Conservation (phyloP, 2,113 vertebrate genomes). For the Rhinolophus sinicus region DNA sequence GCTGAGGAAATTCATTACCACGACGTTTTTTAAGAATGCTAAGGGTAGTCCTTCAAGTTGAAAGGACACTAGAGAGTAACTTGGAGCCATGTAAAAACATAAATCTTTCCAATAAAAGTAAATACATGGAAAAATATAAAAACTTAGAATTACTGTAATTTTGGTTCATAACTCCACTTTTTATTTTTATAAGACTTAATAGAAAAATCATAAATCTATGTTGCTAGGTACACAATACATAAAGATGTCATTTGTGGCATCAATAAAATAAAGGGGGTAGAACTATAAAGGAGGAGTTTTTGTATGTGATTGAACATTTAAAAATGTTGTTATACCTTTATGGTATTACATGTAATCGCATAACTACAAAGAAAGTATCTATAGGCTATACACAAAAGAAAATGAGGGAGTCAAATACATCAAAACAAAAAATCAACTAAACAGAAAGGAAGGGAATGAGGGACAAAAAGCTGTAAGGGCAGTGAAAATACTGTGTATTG, state of each 20-base stretch:
- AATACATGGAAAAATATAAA: constrained; percentile 24
- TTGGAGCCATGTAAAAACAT: not conserved
- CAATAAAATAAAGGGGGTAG: not conserved
- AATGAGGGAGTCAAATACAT: not conserved
- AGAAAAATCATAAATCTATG: constrained; percentile 40
- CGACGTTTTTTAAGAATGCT: not conserved
- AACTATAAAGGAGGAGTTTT: not conserved
- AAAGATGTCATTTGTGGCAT: not conserved
- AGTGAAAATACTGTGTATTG: not conserved
- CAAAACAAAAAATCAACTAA: not conserved
- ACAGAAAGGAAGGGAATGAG: not conserved
- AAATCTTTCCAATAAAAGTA: not conserved
- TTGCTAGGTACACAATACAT: not conserved
- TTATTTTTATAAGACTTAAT: constrained; percentile 26
- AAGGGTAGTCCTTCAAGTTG: not conserved
- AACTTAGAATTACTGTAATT: not conserved
- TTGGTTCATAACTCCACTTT: not conserved
- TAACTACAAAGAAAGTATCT: not conserved
- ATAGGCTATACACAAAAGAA: not conserved
- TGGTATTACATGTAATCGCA: not conserved
- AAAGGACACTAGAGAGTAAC: not conserved
- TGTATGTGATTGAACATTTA: not conserved
- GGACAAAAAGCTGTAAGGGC: not conserved
- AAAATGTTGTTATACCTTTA: not conserved
- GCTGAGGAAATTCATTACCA: not conserved